phyloP scores from a whole-genome alignment of 2,797 vertebrate species.

The Chelonia mydas region DNA sequence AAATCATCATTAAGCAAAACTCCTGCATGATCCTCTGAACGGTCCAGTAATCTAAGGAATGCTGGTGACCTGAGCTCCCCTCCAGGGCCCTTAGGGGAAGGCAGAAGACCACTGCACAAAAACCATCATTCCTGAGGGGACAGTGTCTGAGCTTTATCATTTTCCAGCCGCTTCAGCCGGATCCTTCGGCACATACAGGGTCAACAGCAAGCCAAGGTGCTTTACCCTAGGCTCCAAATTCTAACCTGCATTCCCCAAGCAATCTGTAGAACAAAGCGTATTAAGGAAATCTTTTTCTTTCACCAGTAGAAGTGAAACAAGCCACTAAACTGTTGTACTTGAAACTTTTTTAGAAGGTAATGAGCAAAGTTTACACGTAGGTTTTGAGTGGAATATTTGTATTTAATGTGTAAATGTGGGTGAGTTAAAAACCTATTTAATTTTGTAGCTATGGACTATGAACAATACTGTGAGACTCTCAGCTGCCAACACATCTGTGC shows the following conservation, averaged over 20 bases:
- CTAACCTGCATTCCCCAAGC: slow-evolving; percentile 32
- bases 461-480: neutral
- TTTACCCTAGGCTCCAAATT: neutral
- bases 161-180: neutral
- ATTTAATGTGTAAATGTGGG: slow-evolving; percentile 53
- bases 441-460: neutral
- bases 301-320: neutral
- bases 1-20: accelerated
- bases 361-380: slow-evolving; percentile 64
- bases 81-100: neutral
- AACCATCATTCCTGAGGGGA: neutral
- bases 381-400: slow-evolving; percentile 29
- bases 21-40: accelerated
- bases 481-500: neutral
- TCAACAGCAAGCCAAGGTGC: slow-evolving; percentile 18
- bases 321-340: slow-evolving; percentile 29
- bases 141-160: neutral
- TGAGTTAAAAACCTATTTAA: slow-evolving; percentile 49
- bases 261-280: slow-evolving; percentile 9
- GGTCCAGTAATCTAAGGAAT: neutral
- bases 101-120: neutral
- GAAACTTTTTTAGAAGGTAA: neutral
- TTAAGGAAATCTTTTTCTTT: neutral
- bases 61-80: neutral
- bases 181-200: slow-evolving; percentile 30